Conservation (phyloP, 1,140 invertebrate genomes). For the Aphelenchoides besseyi region DNA sequence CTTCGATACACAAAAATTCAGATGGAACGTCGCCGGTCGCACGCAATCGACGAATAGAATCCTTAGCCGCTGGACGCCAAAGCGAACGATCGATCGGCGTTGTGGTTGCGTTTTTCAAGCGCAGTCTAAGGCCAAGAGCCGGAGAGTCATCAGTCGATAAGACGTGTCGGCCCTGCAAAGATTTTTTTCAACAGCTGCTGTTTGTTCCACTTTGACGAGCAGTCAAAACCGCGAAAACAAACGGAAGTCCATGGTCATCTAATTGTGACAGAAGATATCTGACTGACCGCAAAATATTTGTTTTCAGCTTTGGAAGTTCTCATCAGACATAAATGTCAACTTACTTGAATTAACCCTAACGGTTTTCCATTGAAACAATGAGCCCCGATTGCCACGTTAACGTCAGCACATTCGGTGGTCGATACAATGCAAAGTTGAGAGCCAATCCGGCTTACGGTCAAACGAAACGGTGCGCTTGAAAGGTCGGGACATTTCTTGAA, state of each 20-base stretch:
- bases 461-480: neutral
- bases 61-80: neutral
- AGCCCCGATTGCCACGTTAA: neutral
- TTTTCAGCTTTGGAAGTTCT: neutral
- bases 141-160: neutral
- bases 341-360: neutral
- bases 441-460: neutral
- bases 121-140: neutral
- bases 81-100: neutral
- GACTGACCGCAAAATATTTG: neutral
- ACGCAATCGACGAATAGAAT: neutral
- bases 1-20: slow-evolving; percentile 9
- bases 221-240: too few relatives aligned
- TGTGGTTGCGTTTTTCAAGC: slow-evolving; percentile 10
- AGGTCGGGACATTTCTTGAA: neutral
- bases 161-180: neutral
- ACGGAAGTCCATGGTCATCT: too few relatives aligned
- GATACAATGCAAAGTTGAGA: slow-evolving; percentile 1
- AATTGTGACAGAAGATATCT: too few relatives aligned
- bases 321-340: neutral
- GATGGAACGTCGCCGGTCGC: neutral
- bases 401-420: neutral
- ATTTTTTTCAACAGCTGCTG: neutral
- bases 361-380: neutral
- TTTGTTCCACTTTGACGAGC: neutral